phyloP scores from a whole-genome alignment of 2,797 vertebrate species.

The Buphagus erythrorhynchus region DNA sequence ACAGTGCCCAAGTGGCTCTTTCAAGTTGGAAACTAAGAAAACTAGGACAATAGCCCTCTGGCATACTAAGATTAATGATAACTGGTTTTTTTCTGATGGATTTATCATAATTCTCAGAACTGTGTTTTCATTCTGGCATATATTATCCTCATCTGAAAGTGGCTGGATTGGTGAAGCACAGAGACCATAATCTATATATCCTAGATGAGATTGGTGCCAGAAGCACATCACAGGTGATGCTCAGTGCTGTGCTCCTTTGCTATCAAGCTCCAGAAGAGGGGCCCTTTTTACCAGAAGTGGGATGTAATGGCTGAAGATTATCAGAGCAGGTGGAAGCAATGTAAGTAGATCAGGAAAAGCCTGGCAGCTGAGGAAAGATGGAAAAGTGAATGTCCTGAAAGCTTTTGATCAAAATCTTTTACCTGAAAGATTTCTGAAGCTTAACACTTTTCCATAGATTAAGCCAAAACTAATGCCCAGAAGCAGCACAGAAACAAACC shows the following conservation, averaged over 20 bases:
- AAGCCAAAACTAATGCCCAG: background rate
- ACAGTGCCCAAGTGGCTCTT: background rate
- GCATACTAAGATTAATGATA: background rate
- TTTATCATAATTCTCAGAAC: background rate
- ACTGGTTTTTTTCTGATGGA: background rate
- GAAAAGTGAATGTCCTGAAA: background rate
- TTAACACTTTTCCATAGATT: background rate
- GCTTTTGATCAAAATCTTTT: background rate
- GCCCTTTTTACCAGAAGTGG: background rate
- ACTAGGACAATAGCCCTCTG: background rate
- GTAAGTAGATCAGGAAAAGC: background rate
- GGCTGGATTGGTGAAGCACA: background rate
- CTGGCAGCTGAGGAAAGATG: background rate
- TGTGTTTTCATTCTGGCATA: background rate
- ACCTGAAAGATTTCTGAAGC: background rate
- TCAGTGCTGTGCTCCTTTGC: background rate
- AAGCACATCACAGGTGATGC: background rate
- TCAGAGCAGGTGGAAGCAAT: background rate
- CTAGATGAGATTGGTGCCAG: background rate
- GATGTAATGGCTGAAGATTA: background rate
- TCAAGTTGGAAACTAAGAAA: background rate
- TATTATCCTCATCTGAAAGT: background rate
- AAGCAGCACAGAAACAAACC: background rate
- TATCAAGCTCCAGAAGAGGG: background rate
- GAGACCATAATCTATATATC: fast-evolving